phyloP scores from a whole-genome alignment of 2,113 vertebrate species.

The Clarias batrachus region DNA sequence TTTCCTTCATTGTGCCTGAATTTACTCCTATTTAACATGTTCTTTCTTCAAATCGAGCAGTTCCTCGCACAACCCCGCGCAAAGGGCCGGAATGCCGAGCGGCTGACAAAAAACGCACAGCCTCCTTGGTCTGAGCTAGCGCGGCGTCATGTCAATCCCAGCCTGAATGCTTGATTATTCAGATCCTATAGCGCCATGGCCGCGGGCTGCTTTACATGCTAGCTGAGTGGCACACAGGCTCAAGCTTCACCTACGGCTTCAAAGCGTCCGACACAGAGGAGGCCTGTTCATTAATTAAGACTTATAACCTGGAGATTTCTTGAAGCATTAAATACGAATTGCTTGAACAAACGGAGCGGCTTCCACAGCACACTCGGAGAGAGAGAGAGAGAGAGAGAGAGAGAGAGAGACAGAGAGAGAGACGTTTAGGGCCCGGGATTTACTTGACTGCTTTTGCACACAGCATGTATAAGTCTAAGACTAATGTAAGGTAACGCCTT shows the following conservation, averaged over 20 bases:
- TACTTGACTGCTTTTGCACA: not conserved
- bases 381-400: not conserved
- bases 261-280: not conserved
- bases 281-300: not conserved
- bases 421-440: too few species aligned
- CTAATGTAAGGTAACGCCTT: not conserved
- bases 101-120: not conserved
- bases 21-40: not conserved
- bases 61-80: not conserved
- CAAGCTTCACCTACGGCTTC: not conserved
- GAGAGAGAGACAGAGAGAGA: too few species aligned
- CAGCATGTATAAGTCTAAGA: not conserved
- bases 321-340: not conserved
- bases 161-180: conserved; percentile 34
- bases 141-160: not conserved
- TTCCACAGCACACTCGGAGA: not conserved
- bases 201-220: conserved; percentile 17
- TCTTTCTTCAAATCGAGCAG: not conserved
- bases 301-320: not conserved
- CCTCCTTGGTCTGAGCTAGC: not conserved
- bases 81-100: not conserved
- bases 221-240: not conserved
- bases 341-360: too few species aligned
- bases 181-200: conserved; percentile 13
- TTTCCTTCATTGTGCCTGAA: not conserved